Evolutionary conservation across 2,888 invertebrate genomes (phyloP).

Genomic region (Synanthedon andrenaeformis): DNA sequence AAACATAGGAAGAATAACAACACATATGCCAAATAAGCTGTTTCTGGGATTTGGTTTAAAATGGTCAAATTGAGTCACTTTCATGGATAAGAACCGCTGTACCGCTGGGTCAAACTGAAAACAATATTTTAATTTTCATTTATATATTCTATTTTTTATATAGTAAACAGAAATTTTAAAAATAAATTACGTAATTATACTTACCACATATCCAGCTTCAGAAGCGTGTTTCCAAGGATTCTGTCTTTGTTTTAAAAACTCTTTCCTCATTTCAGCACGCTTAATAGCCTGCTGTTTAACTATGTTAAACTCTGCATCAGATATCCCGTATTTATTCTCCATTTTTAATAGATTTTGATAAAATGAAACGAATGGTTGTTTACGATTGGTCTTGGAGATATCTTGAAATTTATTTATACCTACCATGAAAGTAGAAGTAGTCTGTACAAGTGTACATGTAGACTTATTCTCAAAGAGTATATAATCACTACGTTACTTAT

Average conservation of each 20-base stretch:
- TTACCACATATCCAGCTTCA: constrained; percentile 79
- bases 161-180: background rate
- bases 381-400: too few species aligned
- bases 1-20: constrained; percentile 69
- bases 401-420: too few species aligned
- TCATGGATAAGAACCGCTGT: constrained; percentile 80
- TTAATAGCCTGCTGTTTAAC: constrained; percentile 72
- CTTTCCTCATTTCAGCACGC: constrained; percentile 72
- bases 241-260: constrained; percentile 77
- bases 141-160: background rate
- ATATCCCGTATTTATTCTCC: constrained; percentile 67
- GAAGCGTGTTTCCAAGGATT: constrained; percentile 79
- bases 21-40: constrained; percentile 57
- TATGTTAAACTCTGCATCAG: constrained; percentile 57
- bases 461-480: too few species aligned
- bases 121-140: constrained; percentile 8
- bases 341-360: constrained; percentile 21
- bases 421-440: too few species aligned
- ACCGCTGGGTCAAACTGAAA: constrained; percentile 86
- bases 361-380: background rate
- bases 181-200: constrained; percentile 63
- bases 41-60: constrained; percentile 76
- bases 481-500: too few species aligned
- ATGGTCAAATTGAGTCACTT: constrained; percentile 72
- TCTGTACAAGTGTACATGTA: too few species aligned